Evolutionary conservation across 2,113 vertebrate species (phyloP).

Genomic region (Oplegnathus fasciatus): DNA sequence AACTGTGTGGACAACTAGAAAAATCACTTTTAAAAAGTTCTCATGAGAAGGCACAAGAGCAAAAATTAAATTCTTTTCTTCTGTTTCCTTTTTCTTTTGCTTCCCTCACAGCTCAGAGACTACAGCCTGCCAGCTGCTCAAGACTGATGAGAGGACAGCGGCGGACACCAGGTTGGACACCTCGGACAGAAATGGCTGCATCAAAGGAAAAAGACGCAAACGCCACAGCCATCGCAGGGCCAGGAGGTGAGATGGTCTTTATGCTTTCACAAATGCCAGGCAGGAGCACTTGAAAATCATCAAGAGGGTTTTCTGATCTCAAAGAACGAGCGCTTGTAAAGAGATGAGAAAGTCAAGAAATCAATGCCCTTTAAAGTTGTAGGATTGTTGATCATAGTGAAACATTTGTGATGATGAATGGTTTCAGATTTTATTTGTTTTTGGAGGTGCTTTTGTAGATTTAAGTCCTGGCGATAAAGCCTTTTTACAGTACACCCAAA

Average conservation of each 20-base stretch:
- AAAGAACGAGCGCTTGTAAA: background rate
- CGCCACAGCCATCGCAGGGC: slow-evolving; percentile 76
- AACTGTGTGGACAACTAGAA: slow-evolving; percentile 33
- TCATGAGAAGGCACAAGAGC: background rate
- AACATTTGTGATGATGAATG: slow-evolving; percentile 15
- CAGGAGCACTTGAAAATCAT: slow-evolving; percentile 6
- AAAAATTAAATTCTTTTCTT: background rate
- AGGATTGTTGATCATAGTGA: slow-evolving; percentile 10
- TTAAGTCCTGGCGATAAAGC: slow-evolving; percentile 52
- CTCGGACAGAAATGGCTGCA: slow-evolving; percentile 78
- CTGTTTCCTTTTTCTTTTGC: background rate
- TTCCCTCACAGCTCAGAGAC: slow-evolving; percentile 74
- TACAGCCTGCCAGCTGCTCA: slow-evolving; percentile 71
- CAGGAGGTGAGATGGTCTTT: slow-evolving; percentile 83
- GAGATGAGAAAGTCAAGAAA: slow-evolving; percentile 10
- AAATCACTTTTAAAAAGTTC: slow-evolving; percentile 19
- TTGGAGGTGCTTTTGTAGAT: slow-evolving; percentile 32
- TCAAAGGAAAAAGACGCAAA: slow-evolving; percentile 82
- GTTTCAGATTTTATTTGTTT: slow-evolving; percentile 33
- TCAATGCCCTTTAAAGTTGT: slow-evolving; percentile 4
- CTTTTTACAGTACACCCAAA: slow-evolving; percentile 28
- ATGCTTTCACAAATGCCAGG: background rate
- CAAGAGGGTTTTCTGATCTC: background rate
- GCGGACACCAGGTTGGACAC: slow-evolving; percentile 64
- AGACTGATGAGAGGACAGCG: slow-evolving; percentile 79